phyloP scores from a whole-genome alignment of 2,888 invertebrate genomes.

The Heliconius charithonia region DNA sequence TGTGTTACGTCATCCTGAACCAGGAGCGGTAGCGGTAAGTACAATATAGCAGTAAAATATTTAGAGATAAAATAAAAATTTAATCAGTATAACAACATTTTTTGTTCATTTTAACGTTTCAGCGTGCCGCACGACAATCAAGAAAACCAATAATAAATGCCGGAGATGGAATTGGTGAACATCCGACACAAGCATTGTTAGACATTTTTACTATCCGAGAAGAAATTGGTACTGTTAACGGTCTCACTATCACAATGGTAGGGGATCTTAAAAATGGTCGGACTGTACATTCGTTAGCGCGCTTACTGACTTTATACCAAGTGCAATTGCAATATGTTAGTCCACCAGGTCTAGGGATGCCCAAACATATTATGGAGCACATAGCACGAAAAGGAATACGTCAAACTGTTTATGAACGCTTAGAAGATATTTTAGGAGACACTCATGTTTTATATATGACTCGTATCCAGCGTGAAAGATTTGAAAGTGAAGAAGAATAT shows the following conservation, averaged over 20 bases:
- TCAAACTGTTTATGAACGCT: conserved; percentile 87
- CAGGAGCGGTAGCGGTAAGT: conserved; percentile 94
- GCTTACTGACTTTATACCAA: conserved; percentile 96
- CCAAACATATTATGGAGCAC: conserved; percentile 91
- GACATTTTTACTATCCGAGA: conserved; percentile 99
- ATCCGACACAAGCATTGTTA: conserved; percentile 98
- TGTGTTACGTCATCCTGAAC: conserved; percentile 96
- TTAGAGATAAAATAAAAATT: neutral
- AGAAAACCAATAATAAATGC: conserved; percentile 98
- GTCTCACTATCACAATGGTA: conserved; percentile 98
- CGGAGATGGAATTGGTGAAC: conserved; percentile 98
- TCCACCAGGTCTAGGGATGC: conserved; percentile 95
- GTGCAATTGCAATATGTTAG: conserved; percentile 96
- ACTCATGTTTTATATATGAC: conserved; percentile 99
- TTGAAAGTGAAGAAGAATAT: conserved; percentile 92
- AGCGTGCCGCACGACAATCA: conserved; percentile 92
- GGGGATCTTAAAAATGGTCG: conserved; percentile 99
- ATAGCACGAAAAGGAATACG: conserved; percentile 90
- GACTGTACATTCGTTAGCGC: conserved; percentile 98
- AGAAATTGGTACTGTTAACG: conserved; percentile 99
- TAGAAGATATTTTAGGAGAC: conserved; percentile 94
- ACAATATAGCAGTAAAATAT: neutral
- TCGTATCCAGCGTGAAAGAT: conserved; percentile 97
- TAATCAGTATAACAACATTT: neutral
- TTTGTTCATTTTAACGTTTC: conserved; percentile 48